Evolutionary conservation across 2,888 invertebrate genomes (phyloP), one percentile per base, ranked within the genome.

Genomic region (Gryllus longicercus): DNA sequence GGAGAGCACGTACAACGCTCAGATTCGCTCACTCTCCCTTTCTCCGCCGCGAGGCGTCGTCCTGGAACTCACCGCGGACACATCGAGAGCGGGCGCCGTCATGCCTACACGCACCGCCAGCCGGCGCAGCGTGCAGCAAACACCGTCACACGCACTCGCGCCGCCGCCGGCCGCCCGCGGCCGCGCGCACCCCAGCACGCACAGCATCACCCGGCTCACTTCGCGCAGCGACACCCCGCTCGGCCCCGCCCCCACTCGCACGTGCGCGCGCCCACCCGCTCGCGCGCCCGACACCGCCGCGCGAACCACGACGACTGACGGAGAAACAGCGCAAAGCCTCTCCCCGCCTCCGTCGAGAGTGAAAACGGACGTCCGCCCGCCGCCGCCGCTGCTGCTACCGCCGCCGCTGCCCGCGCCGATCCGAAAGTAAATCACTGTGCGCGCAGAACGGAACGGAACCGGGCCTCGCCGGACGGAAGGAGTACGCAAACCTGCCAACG

Each of bases 41-140:
- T 38, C 38, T 38, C 38, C 38, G 5, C 38, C 38, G 38, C 38
- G 38, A 8, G 38, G 38, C 38, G 38, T 38, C 38, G 38, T 8
- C 38, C 38, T 38, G 8, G 4, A 38, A 63, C 63, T 63, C n/a
- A 63, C 63, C 63, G 63, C 63, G n/a, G 63, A 14, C 16, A 14
- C 11, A 63, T n/a, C 16, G 63, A 14, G 14, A 5, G 63, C 63
- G 63, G n/a, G 16, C n/a, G 63, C 63, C 14, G 63, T 18, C 63
- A n/a, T 14, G 8, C 16, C 63, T 4, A 63, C n/a, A n/a, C 63
- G n/a, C 63, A 63, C 16, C 14, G 63, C 63, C n/a, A 63, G 63
- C n/a, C 63, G 63, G n/a, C 63, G 63, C 63, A 63, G 63, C 63
- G 63, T n/a, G 63, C 63, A 63, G n/a, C 63, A 63, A 11, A 63